A percentile compares a stretch with the other conserved stretches of the same genome.
These are phyloP conservation scores for Uropetala carovei DNA, from an alignment of 2,888 invertebrate species.

Conservation along the genomic window DNA sequence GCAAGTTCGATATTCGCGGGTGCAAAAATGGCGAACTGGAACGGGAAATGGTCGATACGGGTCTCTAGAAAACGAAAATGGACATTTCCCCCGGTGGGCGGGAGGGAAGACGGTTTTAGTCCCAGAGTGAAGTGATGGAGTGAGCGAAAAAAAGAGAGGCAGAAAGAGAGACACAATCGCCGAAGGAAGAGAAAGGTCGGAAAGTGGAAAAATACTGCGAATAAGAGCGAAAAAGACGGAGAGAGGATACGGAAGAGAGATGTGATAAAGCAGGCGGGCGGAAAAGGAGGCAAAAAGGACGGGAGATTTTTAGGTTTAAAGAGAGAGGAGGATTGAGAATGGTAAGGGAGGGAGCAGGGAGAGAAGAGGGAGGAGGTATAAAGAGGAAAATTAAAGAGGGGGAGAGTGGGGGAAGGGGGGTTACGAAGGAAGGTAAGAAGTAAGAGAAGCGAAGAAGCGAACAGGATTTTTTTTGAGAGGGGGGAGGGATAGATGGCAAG, in stretches of 20 bases:
- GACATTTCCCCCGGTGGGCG: not conserved
- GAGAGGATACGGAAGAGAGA: too few species aligned
- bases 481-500: not conserved
- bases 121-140: not conserved
- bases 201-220: not conserved
- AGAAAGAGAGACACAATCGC: not conserved
- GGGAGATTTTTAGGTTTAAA: too few species aligned
- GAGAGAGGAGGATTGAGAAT: not conserved
- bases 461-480: not conserved
- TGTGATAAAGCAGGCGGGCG: too few species aligned
- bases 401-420: not conserved
- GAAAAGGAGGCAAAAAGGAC: too few species aligned
- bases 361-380: too few species aligned
- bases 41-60: too few species aligned
- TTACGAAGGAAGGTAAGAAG: not conserved
- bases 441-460: not conserved
- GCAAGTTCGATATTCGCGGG: too few species aligned
- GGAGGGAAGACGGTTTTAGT: not conserved
- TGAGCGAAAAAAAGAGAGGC: not conserved
- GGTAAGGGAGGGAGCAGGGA: not conserved
- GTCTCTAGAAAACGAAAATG: too few species aligned
- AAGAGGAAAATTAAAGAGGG: not conserved
- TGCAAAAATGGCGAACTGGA: too few species aligned
- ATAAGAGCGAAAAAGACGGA: not conserved
- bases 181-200: not conserved